Conservation (phyloP, 1,140 invertebrate species). For the Pogonus chalceus region DNA sequence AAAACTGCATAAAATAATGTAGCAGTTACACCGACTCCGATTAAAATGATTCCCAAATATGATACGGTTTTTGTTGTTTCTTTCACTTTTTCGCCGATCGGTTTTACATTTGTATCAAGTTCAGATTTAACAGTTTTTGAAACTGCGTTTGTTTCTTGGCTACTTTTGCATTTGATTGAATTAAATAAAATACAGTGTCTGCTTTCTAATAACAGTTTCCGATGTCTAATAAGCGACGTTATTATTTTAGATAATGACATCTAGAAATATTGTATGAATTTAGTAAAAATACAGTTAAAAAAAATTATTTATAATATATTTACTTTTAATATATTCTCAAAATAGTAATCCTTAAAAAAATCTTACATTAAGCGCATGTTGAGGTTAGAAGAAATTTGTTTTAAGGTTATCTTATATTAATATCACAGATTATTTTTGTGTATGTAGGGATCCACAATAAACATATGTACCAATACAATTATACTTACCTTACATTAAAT, state of each 20-base stretch:
- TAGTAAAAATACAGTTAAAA: no score
- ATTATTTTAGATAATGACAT: neutral
- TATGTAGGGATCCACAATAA: no score
- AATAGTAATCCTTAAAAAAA: no score
- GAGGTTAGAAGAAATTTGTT: no score
- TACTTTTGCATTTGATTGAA: slow-evolving; percentile 2
- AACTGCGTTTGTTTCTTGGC: neutral
- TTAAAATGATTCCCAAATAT: slow-evolving; percentile 69
- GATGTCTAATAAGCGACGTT: neutral
- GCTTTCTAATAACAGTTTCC: neutral
- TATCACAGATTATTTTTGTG: no score
- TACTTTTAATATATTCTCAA: no score
- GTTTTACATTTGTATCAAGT: slow-evolving; percentile 46
- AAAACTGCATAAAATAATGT: slow-evolving; percentile 74
- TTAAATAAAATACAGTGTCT: neutral
- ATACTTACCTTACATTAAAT: no score
- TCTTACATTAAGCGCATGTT: no score
- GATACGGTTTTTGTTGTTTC: slow-evolving; percentile 77
- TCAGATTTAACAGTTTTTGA: slow-evolving; percentile 14
- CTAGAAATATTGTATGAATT: neutral
- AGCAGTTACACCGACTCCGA: slow-evolving; percentile 65
- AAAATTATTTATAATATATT: no score
- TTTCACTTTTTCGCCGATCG: slow-evolving; percentile 65
- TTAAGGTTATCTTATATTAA: no score
- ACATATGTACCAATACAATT: no score